Base-by-base conservation (phyloP, 2,797 vertebrate species). In the Amniataba percoides region DNA sequence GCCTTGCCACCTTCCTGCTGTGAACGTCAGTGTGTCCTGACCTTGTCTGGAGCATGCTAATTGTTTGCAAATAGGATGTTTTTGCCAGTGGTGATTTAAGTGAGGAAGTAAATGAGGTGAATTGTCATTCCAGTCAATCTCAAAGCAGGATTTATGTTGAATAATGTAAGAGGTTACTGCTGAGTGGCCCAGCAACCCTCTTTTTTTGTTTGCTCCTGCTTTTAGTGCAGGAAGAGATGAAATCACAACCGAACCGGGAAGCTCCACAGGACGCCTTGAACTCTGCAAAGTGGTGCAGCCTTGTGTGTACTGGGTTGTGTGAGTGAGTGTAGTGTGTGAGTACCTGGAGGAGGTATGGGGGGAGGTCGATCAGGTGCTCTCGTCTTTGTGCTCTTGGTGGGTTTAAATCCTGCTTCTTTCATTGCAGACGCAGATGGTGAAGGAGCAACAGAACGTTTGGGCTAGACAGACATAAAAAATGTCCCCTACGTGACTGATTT, bases 311-410 rank as follows among this genome's bases (percentile, higher is more conserved):
- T 52, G 23, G 31, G 59, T 57, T 5, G 19, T 42, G 58, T 58
- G 18, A 6, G 40, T 58, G 31, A 60, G 52, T 40, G 11, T 23
- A 8, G 13, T 11, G 16, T 55, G 58, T 61, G 49, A 55, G 62
- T 86, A 96, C 96, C 95, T 93, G 93, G 89, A 31, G 92, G 87
- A 75, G 88, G 95, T 27, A 46, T 63, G 34, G 89, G 89, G 2
- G 88, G 64, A 12, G 91, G 93, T 12, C 89, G 93, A 18, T 39
- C 51, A 18, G 89, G 60, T 14, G 79, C 76, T 80, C 68, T 92
- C 46, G 88, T 83, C 83, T 93, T 96, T 51, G 84, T 58, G 73
- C 80, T 93, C 83, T 90, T 94, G 77, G 92, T 92, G 0, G 96
- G 96, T 88, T 96, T 97, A 55, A 96, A 91, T 0, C 68, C 87